Conservation (phyloP, 2,888 invertebrate genomes). For the Strigamia maritima region DNA sequence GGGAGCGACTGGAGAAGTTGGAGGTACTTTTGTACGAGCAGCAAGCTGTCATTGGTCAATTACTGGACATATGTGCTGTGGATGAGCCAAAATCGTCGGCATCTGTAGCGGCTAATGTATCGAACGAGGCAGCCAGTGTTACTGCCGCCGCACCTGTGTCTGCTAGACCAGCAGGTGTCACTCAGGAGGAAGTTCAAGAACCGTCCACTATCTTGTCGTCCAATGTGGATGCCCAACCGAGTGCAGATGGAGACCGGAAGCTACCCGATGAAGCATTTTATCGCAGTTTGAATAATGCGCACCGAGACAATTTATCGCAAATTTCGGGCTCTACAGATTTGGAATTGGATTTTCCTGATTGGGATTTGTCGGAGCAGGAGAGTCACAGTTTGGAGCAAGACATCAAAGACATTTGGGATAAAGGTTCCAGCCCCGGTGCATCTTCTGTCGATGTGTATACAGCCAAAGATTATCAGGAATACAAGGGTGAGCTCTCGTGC, state of each 20-base stretch:
- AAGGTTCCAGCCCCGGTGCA: slow-evolving; percentile 46
- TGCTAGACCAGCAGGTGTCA: neutral
- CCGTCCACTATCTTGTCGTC: slow-evolving; percentile 47
- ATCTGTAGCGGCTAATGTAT: neutral
- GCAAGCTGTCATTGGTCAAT: slow-evolving; percentile 82
- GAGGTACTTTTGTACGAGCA: slow-evolving; percentile 81
- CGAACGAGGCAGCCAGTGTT: neutral
- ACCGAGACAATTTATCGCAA: slow-evolving; percentile 61
- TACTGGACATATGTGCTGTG: slow-evolving; percentile 68
- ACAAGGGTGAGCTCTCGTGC: slow-evolving; percentile 69
- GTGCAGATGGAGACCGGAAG: slow-evolving; percentile 46
- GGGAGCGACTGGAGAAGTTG: slow-evolving; percentile 83
- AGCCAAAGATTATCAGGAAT: slow-evolving; percentile 73
- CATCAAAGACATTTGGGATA: slow-evolving; percentile 66
- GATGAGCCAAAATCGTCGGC: neutral
- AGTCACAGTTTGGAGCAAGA: slow-evolving; percentile 41
- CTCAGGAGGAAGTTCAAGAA: slow-evolving; percentile 38
- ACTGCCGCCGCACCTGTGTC: slow-evolving; percentile 24
- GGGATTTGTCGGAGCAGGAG: slow-evolving; percentile 42
- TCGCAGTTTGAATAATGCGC: slow-evolving; percentile 80
- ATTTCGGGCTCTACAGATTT: slow-evolving; percentile 53
- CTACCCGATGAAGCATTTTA: slow-evolving; percentile 81
- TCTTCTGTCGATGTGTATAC: slow-evolving; percentile 62
- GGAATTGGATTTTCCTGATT: slow-evolving; percentile 62
- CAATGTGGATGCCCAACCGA: slow-evolving; percentile 43